Percentiles rank a stretch among this genome's conserved stretches.
These are phyloP conservation scores for Carollia perspicillata DNA, from an alignment of 2,113 vertebrate species.

Conservation along the genomic window DNA sequence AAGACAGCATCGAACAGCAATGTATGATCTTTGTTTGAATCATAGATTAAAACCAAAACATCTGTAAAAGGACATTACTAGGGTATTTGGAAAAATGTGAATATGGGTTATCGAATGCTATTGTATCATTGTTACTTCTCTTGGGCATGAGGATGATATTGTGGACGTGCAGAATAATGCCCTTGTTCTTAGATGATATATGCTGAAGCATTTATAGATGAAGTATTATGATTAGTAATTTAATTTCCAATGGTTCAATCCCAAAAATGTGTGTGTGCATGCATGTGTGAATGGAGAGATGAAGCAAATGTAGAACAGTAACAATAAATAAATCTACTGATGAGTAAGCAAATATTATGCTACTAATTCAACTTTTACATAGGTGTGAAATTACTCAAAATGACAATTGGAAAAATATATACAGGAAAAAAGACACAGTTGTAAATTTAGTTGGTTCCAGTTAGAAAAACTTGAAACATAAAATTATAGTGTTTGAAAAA, in stretches of 20 bases:
- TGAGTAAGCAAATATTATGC: neutral
- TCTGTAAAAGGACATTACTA: neutral
- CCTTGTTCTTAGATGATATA: neutral
- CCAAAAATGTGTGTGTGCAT: neutral
- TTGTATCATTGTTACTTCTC: neutral
- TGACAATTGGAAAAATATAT: neutral
- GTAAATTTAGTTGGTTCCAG: constrained; percentile 1
- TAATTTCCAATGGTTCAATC: constrained; percentile 18
- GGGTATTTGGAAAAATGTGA: neutral
- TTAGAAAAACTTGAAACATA: constrained; percentile 14
- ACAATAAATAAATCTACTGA: neutral
- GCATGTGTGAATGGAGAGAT: neutral
- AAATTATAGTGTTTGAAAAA: constrained; percentile 36
- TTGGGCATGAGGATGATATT: neutral
- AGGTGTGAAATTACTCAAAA: constrained; percentile 32
- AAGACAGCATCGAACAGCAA: constrained; percentile 1
- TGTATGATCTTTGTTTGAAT: neutral
- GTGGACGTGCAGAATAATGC: neutral
- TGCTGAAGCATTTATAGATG: neutral
- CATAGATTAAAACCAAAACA: constrained; percentile 6
- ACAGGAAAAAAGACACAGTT: neutral
- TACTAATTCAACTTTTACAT: neutral
- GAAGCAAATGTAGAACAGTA: neutral
- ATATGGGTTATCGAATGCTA: neutral
- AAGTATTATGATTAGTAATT: neutral